Conservation (phyloP, 2,113 vertebrate genomes). For the Malurus alboscapulatus region DNA sequence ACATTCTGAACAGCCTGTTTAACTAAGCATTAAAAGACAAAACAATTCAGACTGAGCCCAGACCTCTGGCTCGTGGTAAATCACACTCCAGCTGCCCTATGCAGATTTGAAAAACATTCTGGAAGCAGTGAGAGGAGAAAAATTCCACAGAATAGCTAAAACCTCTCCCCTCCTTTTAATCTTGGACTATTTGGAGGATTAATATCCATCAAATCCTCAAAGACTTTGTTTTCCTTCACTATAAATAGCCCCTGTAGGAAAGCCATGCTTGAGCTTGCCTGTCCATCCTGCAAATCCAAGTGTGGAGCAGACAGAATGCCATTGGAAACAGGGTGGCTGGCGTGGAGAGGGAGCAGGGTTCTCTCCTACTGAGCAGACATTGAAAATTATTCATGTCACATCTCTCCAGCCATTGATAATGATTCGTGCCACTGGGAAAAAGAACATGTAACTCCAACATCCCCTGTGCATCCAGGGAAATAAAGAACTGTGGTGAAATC, state of each 20-base stretch:
- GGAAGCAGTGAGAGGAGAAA: not conserved
- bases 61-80: not conserved
- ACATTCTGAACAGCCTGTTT: not conserved
- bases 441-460: not conserved
- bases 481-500: constrained; percentile 27
- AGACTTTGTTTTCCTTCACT: not conserved
- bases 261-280: not conserved
- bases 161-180: not conserved
- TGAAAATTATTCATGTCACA: not conserved
- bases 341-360: not conserved
- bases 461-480: not conserved
- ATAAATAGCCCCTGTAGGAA: not conserved
- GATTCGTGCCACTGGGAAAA: not conserved
- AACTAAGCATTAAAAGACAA: not conserved
- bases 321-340: not conserved
- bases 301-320: not conserved
- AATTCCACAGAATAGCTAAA: not conserved
- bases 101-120: not conserved
- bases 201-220: not conserved
- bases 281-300: not conserved
- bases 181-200: not conserved
- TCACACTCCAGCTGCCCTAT: not conserved
- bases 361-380: not conserved
- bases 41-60: not conserved
- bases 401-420: not conserved